These are phyloP conservation scores for Oreochromis mossambicus DNA, from an alignment of 2,797 vertebrate species.

Conservation along the genomic window DNA sequence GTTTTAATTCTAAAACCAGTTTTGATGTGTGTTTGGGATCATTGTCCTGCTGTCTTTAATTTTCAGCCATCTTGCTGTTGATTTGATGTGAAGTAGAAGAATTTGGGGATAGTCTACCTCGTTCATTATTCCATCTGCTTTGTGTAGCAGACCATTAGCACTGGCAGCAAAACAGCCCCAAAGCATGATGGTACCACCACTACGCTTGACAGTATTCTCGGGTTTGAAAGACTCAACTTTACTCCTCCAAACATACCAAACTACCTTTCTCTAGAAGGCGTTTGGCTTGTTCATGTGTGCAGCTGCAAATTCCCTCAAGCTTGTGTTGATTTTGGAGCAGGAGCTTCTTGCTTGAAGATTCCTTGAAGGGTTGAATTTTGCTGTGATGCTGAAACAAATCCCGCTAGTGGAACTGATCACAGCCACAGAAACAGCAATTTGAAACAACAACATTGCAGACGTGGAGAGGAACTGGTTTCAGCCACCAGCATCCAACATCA, in stretches of 20 bases:
- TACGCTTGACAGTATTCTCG: fast-evolving
- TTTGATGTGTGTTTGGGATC: not conserved
- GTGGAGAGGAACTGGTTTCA: no score
- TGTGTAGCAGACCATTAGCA: not conserved
- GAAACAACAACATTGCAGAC: no score
- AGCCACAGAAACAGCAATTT: no score
- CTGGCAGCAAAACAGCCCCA: not conserved
- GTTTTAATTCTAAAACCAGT: not conserved
- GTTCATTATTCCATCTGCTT: not conserved
- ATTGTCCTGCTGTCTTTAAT: fast-evolving
- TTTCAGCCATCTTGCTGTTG: no score
- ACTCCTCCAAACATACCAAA: not conserved
- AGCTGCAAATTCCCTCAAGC: no score
- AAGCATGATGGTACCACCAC: fast-evolving
- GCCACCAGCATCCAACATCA: no score
- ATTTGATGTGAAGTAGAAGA: no score
- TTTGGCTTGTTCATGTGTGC: not conserved
- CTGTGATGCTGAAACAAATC: no score
- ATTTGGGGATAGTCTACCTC: no score
- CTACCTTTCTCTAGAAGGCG: not conserved
- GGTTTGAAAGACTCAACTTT: not conserved
- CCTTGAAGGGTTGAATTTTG: no score
- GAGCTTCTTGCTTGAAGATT: not conserved
- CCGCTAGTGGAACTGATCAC: no score
- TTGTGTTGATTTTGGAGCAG: no score